Conservation (phyloP, 2,113 vertebrate genomes). For the Indicator maculatus region DNA sequence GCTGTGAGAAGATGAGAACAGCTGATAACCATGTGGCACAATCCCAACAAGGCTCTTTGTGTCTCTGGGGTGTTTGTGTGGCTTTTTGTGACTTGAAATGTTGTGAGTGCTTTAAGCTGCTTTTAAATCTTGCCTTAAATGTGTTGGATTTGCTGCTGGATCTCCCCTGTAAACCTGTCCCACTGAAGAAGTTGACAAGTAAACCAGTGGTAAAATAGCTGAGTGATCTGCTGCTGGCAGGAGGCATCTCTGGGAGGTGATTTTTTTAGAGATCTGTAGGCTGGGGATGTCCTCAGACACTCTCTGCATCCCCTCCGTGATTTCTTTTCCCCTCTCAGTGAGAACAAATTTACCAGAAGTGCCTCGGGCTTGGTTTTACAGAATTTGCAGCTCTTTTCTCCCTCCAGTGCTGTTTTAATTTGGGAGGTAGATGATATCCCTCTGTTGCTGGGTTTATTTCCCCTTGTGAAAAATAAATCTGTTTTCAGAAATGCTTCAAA, state of each 20-base stretch:
- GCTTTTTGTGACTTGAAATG: neutral
- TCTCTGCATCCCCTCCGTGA: neutral
- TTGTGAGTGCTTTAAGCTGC: neutral
- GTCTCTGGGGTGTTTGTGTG: neutral
- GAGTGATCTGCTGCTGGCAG: neutral
- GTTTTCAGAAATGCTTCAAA: constrained; percentile 48
- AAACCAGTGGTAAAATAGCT: neutral
- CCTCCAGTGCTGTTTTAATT: constrained; percentile 7
- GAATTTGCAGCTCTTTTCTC: neutral
- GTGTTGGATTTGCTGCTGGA: neutral
- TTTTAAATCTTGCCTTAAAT: neutral
- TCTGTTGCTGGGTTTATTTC: constrained; percentile 28
- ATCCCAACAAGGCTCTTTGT: neutral
- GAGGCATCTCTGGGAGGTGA: neutral
- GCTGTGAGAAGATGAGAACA: neutral
- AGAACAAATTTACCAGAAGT: constrained; percentile 6
- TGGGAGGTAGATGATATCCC: constrained; percentile 12
- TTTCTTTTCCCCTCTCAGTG: neutral
- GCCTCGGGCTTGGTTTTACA: neutral
- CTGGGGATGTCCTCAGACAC: neutral
- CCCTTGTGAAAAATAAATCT: constrained; percentile 45
- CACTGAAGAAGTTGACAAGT: neutral
- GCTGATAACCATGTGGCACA: neutral
- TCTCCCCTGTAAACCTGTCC: neutral
- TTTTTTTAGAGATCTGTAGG: neutral